These are phyloP conservation scores for Apis florea DNA, from an alignment of 1,140 invertebrate genomes.

Conservation along the genomic window DNA sequence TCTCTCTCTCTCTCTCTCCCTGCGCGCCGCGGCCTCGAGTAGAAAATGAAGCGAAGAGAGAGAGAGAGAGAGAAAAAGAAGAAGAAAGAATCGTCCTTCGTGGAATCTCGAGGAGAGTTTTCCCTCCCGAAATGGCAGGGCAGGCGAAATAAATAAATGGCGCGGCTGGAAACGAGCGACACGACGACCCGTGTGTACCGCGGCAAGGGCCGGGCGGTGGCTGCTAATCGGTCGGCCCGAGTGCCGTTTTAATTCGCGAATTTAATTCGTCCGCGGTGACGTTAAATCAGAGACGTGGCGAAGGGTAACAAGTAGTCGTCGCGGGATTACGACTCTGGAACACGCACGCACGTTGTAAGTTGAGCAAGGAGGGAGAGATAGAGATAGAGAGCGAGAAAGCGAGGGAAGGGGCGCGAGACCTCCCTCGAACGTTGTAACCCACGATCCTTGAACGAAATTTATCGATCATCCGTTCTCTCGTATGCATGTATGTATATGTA, in stretches of 20 bases:
- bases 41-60: background rate
- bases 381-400: background rate
- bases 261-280: constrained; percentile 73
- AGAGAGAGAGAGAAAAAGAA: background rate
- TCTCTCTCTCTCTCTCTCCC: too few relatives aligned
- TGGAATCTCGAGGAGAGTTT: constrained; percentile 4
- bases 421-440: constrained; percentile 65
- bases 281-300: constrained; percentile 77
- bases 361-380: constrained; percentile 39
- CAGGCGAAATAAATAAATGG: constrained; percentile 11
- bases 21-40: background rate
- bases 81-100: background rate
- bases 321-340: constrained; percentile 75
- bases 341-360: constrained; percentile 77
- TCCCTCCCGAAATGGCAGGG: constrained; percentile 5
- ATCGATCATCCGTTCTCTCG: background rate
- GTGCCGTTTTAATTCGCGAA: constrained; percentile 61
- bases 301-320: constrained; percentile 78
- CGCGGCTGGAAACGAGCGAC: background rate
- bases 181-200: background rate
- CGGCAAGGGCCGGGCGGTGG: background rate
- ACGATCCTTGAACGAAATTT: constrained; percentile 53
- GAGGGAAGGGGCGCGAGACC: constrained; percentile 34
- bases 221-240: constrained; percentile 44
- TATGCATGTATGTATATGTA: background rate